Evolutionary conservation across 2,797 vertebrate genomes (phyloP), one percentile per base, ranked within the genome.

Genomic region (Tenualosa ilisha): DNA sequence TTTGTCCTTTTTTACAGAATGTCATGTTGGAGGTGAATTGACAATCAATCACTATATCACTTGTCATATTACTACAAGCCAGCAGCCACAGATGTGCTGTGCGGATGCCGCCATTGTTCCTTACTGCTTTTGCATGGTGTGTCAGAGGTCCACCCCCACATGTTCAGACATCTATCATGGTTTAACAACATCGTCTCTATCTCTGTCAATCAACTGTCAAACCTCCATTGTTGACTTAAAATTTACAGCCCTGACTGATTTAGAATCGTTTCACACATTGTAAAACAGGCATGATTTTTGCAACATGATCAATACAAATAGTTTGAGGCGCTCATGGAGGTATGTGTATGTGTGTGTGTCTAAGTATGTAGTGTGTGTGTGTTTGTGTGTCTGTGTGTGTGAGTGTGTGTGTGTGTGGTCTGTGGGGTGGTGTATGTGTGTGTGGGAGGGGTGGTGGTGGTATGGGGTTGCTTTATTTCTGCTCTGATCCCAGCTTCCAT

Each of bases 201-300:
- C 81, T 88, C 79, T 84, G 82, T 82, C 68, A 63, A 90, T 89
- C 75, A 87, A 87, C 89, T 72, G 68, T 37, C 31, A 82, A 46
- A 79, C 50, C 83, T 81, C 24, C 84, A 31, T 61, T 87, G 2
- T 3, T 53, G 31, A 31, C 72, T 68, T 85, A 72, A 87, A 84
- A 89, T 88, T 83, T 86, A 86, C 87, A 85, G 87, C 89, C 94
- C 94, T 91, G 94, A 94, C 95, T 94, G 91, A 56, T 87, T 90
- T 95, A 93, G 3, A 96, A 96, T 96, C 95, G 96, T 95, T 96
- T 92, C 96, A 84, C 90, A 90, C 86, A 91, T 93, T 93, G 92
- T 86, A 94, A 68, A 95, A 94, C 84, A 89, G 86, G 86, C 93
- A 90, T 94, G 95, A 94, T 93, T 95, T 92, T 93, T 95, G 13